Evolutionary conservation across 2,113 vertebrate genomes (phyloP).

Genomic region (Apteryx mantelli): DNA sequence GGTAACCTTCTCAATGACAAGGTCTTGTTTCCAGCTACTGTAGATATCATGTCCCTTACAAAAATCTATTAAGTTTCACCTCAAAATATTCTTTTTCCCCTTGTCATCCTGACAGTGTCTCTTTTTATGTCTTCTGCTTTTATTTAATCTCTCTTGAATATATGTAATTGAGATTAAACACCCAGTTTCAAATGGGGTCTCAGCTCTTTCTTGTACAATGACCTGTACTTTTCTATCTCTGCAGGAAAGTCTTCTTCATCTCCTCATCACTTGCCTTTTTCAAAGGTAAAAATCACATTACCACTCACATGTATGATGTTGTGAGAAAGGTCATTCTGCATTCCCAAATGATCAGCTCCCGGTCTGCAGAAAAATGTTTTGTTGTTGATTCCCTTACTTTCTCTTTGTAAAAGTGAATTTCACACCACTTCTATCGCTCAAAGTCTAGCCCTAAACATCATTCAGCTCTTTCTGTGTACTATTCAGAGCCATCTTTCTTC

Average conservation of each 20-base stretch:
- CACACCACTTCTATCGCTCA: background rate
- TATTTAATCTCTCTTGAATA: background rate
- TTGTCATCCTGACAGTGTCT: background rate
- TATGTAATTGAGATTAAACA: background rate
- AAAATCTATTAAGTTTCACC: background rate
- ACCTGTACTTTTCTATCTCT: background rate
- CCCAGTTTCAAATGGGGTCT: background rate
- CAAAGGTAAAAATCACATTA: background rate
- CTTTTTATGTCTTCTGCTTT: background rate
- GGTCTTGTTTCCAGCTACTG: background rate
- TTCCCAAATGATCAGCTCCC: background rate
- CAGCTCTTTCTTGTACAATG: background rate
- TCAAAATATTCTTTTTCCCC: background rate
- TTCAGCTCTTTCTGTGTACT: background rate
- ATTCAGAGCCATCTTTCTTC: background rate
- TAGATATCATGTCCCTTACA: background rate
- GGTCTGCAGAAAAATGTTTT: background rate
- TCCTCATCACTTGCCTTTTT: background rate
- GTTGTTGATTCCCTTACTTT: background rate
- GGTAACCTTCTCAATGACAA: too few species aligned
- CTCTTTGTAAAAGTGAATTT: background rate
- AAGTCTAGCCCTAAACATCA: background rate
- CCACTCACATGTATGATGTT: background rate
- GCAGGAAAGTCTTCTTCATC: background rate
- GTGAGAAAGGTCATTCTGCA: background rate